These are phyloP conservation scores for Ophraella communa DNA, from an alignment of 2,888 invertebrate species.

Conservation along the genomic window DNA sequence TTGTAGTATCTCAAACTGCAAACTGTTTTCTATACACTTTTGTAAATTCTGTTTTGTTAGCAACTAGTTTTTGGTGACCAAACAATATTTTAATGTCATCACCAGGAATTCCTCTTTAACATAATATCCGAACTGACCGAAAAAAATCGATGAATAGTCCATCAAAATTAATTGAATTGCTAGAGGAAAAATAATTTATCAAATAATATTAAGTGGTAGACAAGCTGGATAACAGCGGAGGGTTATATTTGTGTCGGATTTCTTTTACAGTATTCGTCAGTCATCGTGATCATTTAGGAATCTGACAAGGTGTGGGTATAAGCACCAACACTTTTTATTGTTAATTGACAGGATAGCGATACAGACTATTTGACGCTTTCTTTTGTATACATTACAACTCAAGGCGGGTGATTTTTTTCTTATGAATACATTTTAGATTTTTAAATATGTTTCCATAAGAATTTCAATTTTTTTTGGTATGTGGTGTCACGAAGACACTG, in stretches of 20 bases:
- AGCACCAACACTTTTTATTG: slow-evolving; percentile 31
- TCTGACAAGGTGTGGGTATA: slow-evolving; percentile 27
- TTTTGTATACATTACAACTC: not conserved
- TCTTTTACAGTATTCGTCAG: slow-evolving; percentile 25
- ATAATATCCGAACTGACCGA: too few species aligned
- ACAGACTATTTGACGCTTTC: slow-evolving; percentile 22
- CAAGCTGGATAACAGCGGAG: slow-evolving; percentile 18
- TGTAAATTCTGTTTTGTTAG: too few species aligned
- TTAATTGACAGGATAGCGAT: slow-evolving; percentile 32
- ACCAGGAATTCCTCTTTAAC: too few species aligned
- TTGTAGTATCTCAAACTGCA: too few species aligned
- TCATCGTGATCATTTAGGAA: slow-evolving; percentile 28
- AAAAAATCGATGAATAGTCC: not conserved
- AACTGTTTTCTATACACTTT: too few species aligned
- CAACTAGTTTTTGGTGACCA: too few species aligned
- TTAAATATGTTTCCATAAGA: too few species aligned
- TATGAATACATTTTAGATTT: too few species aligned
- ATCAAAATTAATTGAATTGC: not conserved
- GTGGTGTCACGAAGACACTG: too few species aligned
- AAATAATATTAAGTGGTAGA: slow-evolving; percentile 28
- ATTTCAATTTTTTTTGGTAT: too few species aligned
- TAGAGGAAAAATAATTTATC: slow-evolving; percentile 25
- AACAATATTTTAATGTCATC: too few species aligned
- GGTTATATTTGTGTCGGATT: slow-evolving; percentile 17
- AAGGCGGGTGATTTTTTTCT: too few species aligned